phyloP scores from a whole-genome alignment of 2,113 vertebrate genomes.

The Cyprinodon variegatus region DNA sequence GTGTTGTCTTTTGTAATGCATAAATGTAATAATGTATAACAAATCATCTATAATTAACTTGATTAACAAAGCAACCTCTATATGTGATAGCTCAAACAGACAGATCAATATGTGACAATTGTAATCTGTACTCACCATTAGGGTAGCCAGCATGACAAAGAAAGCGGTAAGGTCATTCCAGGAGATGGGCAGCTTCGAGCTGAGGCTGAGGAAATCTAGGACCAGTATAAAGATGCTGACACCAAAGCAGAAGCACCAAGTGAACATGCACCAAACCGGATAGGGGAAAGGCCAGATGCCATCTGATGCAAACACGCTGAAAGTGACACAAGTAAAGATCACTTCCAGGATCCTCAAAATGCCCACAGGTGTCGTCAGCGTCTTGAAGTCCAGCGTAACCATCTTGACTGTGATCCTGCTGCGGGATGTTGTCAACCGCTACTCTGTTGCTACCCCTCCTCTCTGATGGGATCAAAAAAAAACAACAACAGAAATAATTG shows the following conservation, averaged over 20 bases:
- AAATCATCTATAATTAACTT: too few relatives aligned
- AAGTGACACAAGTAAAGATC: conserved; percentile 80
- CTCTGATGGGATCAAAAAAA: neutral
- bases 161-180: conserved; percentile 88
- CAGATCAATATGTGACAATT: too few relatives aligned
- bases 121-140: conserved; percentile 78
- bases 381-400: conserved; percentile 51
- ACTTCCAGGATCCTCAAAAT: conserved; percentile 81
- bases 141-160: conserved; percentile 84
- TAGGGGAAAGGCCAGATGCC: accelerated
- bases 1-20: too few relatives aligned
- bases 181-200: conserved; percentile 78
- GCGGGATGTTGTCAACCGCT: neutral
- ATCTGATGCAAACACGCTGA: conserved; percentile 84
- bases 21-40: too few relatives aligned
- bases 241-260: conserved; percentile 86
- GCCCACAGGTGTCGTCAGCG: conserved; percentile 75
- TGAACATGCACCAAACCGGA: conserved; percentile 87
- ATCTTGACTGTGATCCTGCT: conserved; percentile 5
- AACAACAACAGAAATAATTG: too few relatives aligned
- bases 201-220: conserved; percentile 80
- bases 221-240: conserved; percentile 82
- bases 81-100: too few relatives aligned
- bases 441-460: neutral
- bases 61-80: too few relatives aligned